A percentile compares a stretch with the other conserved stretches of the same genome.
Evolutionary conservation across 2,888 invertebrate genomes (phyloP).

Genomic region (Protula sp.): DNA sequence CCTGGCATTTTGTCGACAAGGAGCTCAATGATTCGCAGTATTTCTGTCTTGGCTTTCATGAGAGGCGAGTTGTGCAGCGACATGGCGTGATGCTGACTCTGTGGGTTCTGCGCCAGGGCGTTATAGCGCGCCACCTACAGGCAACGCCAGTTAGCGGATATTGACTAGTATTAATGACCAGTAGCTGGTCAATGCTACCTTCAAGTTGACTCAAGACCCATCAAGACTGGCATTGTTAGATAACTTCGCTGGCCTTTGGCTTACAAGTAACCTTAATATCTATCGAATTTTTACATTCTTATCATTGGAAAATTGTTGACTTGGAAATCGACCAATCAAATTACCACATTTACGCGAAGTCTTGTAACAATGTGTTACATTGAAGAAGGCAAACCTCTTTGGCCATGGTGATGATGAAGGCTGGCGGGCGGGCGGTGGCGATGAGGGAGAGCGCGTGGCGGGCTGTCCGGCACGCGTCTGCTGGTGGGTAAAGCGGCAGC

Average conservation of each 20-base stretch:
- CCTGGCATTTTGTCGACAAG: slow-evolving; percentile 82
- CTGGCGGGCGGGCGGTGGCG: slow-evolving; percentile 92
- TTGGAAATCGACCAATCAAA: too few relatives aligned
- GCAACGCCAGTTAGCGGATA: too few relatives aligned
- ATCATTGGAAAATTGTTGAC: too few relatives aligned
- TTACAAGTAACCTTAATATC: too few relatives aligned
- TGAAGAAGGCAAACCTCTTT: slow-evolving; percentile 57
- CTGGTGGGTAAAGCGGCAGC: slow-evolving; percentile 85
- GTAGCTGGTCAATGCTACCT: too few relatives aligned
- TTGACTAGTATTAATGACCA: too few relatives aligned
- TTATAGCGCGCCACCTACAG: slow-evolving; percentile 62
- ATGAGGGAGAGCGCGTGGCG: slow-evolving; percentile 94
- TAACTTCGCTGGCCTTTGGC: too few relatives aligned
- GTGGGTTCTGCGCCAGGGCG: slow-evolving; percentile 82
- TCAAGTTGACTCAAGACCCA: too few relatives aligned
- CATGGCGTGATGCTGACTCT: slow-evolving; percentile 66
- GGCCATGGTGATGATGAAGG: slow-evolving; percentile 97
- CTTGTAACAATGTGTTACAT: too few relatives aligned
- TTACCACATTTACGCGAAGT: too few relatives aligned
- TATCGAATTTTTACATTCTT: too few relatives aligned
- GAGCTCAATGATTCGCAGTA: slow-evolving; percentile 87
- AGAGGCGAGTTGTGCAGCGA: slow-evolving; percentile 64
- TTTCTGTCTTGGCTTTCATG: slow-evolving; percentile 83
- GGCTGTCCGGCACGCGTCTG: slow-evolving; percentile 94
- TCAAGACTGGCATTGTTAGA: too few relatives aligned